Conservation (phyloP, 2,888 invertebrate species). For the Agonopterix subpropinquella region DNA sequence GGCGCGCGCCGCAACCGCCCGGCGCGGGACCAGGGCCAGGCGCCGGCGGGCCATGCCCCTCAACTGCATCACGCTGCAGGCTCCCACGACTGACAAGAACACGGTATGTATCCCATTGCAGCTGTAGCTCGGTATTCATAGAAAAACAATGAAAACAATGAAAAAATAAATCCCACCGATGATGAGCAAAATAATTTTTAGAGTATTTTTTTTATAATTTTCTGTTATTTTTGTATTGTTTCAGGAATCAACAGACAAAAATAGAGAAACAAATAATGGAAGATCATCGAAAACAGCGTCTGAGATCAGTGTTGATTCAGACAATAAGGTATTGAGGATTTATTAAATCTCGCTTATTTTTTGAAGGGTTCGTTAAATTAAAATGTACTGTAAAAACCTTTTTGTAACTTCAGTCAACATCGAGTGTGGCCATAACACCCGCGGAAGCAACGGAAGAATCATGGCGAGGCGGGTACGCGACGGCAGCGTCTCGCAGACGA, state of each 20-base stretch:
- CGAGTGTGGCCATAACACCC: conserved; percentile 31
- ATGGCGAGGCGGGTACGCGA: conserved; percentile 62
- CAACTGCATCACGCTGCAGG: conserved; percentile 50
- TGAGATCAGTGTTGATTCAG: conserved; percentile 36
- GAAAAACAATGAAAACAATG: too few relatives aligned
- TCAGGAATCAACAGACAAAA: conserved; percentile 45
- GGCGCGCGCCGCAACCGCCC: conserved; percentile 11
- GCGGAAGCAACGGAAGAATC: conserved; percentile 53
- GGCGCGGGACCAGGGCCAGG: conserved; percentile 27
- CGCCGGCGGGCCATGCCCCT: conserved; percentile 50
- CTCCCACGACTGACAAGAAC: conserved; percentile 35
- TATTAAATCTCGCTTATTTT: too few relatives aligned
- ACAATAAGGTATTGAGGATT: too few relatives aligned
- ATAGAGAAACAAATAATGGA: conserved; percentile 32
- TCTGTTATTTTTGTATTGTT: conserved; percentile 9
- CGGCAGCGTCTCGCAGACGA: conserved; percentile 57
- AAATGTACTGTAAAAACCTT: too few relatives aligned
- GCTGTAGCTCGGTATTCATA: too few relatives aligned
- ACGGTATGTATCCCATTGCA: background rate
- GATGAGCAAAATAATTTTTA: too few relatives aligned
- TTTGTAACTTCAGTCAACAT: conserved; percentile 31
- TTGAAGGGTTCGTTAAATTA: too few relatives aligned
- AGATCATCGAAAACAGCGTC: conserved; percentile 29
- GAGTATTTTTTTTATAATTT: too few relatives aligned
- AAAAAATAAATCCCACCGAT: too few relatives aligned